Evolutionary conservation across 2,113 vertebrate genomes (phyloP).

Genomic region (Colistium nudipinnis): DNA sequence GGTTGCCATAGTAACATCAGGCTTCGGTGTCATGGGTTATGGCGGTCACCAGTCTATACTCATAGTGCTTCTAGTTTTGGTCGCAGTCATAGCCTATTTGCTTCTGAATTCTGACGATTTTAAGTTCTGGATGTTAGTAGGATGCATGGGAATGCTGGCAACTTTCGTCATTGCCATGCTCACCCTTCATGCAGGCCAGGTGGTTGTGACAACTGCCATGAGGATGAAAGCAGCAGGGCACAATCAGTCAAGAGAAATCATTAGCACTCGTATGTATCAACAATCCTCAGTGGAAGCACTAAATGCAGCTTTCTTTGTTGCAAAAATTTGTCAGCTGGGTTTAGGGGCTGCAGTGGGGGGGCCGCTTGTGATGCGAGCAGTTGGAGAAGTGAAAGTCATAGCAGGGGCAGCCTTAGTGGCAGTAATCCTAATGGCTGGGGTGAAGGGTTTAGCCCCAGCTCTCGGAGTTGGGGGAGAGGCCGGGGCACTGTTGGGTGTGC

Average conservation of each 20-base stretch:
- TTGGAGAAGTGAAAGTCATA: constrained; percentile 58
- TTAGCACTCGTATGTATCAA: constrained; percentile 50
- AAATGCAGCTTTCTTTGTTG: constrained; percentile 66
- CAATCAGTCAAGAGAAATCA: constrained; percentile 32
- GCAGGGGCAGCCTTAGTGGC: constrained; percentile 58
- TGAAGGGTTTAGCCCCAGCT: constrained; percentile 31
- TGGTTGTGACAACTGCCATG: constrained; percentile 40
- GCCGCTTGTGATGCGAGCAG: constrained; percentile 47
- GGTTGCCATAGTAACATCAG: constrained; percentile 63
- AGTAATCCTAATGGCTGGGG: constrained; percentile 37
- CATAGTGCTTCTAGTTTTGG: constrained; percentile 59
- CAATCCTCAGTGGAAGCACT: constrained; percentile 71
- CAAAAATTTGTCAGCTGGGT: constrained; percentile 71
- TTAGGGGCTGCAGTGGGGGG: constrained; percentile 75
- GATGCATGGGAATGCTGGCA: constrained; percentile 74
- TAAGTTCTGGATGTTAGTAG: constrained; percentile 77
- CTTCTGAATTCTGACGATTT: constrained; percentile 62
- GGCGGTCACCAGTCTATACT: constrained; percentile 71
- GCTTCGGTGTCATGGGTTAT: constrained; percentile 71
- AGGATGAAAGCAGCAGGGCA: constrained; percentile 42
- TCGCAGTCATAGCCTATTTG: constrained; percentile 53
- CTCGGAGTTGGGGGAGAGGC: constrained; percentile 67
- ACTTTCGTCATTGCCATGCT: constrained; percentile 74
- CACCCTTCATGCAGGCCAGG: constrained; percentile 74
- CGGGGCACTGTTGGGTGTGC: constrained; percentile 71